Percentiles rank a stretch among this genome's conserved stretches.
These are phyloP conservation scores for Lordiphosa andalusiaca DNA, from an alignment of 2,888 invertebrate species.

Conservation along the genomic window DNA sequence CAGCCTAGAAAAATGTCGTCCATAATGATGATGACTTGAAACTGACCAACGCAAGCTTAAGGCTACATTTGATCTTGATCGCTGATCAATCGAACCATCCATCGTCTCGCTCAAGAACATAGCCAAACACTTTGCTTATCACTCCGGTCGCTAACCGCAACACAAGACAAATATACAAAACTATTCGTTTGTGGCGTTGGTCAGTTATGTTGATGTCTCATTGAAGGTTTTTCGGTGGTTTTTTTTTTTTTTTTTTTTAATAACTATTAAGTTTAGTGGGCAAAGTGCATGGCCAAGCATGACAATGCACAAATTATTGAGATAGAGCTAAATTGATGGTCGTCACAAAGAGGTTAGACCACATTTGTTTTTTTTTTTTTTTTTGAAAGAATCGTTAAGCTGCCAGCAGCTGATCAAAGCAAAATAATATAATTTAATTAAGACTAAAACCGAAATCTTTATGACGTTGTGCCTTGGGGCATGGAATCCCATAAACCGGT, in stretches of 20 bases:
- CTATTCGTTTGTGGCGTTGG: slow-evolving; percentile 24
- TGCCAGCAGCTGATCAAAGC: too few species aligned
- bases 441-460: too few species aligned
- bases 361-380: too few species aligned
- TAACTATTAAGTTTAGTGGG: slow-evolving; percentile 18
- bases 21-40: slow-evolving; percentile 1
- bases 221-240: slow-evolving; percentile 34
- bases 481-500: too few species aligned
- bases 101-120: slow-evolving; percentile 36
- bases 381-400: too few species aligned
- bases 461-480: too few species aligned
- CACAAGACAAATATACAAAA: slow-evolving; percentile 1
- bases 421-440: too few species aligned
- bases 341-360: slow-evolving; percentile 1
- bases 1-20: slow-evolving; percentile 19
- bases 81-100: slow-evolving; percentile 14
- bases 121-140: slow-evolving; percentile 8
- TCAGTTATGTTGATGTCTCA: slow-evolving; percentile 20
- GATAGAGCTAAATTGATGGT: not conserved
- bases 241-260: slow-evolving; percentile 17
- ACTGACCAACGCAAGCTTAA: slow-evolving; percentile 15
- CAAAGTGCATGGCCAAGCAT: slow-evolving; percentile 42
- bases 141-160: slow-evolving; percentile 34
- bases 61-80: slow-evolving; percentile 24
- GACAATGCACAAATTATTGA: slow-evolving; percentile 28